Conservation (phyloP, 2,888 invertebrate species). For the Parnassius glacialis region DNA sequence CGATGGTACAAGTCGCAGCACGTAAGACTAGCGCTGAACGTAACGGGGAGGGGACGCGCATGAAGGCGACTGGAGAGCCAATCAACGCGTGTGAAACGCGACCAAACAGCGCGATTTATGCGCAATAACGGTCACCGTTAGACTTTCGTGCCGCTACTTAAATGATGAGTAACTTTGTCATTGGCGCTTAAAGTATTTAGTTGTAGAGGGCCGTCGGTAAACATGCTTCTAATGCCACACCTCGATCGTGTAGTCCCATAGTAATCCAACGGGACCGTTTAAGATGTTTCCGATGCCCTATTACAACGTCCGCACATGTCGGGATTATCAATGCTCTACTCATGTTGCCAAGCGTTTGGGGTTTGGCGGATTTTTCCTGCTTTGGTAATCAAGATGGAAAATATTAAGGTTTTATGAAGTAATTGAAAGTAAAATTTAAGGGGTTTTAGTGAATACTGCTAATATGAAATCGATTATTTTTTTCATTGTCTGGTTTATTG, state of each 20-base stretch:
- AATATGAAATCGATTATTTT: too few species aligned
- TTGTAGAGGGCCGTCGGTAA: neutral
- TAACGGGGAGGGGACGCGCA: too few species aligned
- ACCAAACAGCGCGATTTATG: too few species aligned
- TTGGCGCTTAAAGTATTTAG: neutral
- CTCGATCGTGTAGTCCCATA: conserved; percentile 3
- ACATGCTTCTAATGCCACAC: neutral
- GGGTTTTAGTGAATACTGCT: too few species aligned
- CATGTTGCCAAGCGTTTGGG: conserved; percentile 4
- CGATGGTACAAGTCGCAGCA: neutral
- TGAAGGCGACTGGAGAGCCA: too few species aligned
- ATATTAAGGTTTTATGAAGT: too few species aligned
- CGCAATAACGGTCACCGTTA: too few species aligned
- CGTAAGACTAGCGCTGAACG: too few species aligned
- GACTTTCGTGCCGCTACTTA: too few species aligned
- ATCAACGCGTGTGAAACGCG: too few species aligned
- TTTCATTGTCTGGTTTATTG: too few species aligned
- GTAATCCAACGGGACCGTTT: conserved; percentile 16
- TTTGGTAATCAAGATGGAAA: neutral
- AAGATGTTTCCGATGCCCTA: conserved; percentile 14
- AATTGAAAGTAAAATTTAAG: too few species aligned
- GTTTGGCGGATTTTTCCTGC: neutral
- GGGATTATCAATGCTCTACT: conserved; percentile 7
- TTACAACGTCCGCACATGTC: conserved; percentile 17
- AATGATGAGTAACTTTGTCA: neutral